Conservation (phyloP, 2,888 invertebrate genomes). For the Drosophila austrosaltans region DNA sequence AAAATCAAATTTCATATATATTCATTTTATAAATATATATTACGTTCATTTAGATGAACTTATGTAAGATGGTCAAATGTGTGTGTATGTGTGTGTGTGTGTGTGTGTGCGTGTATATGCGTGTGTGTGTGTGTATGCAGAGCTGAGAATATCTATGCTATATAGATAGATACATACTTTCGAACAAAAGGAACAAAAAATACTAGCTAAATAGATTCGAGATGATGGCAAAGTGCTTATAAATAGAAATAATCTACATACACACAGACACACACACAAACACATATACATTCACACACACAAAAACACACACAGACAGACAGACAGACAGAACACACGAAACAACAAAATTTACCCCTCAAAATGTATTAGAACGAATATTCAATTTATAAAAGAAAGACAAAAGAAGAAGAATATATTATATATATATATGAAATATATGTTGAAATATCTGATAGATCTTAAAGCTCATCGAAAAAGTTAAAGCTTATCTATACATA, state of each 20-base stretch:
- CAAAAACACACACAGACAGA: not conserved
- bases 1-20: constrained; percentile 8
- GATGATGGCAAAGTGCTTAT: constrained; percentile 45
- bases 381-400: not conserved
- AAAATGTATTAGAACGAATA: constrained; percentile 1
- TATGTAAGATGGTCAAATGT: constrained; percentile 29
- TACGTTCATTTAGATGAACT: constrained; percentile 45
- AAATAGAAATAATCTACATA: constrained; percentile 60
- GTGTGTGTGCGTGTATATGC: constrained; percentile 28
- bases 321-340: constrained; percentile 13
- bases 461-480: no score
- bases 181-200: constrained; percentile 41
- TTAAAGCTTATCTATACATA: no score
- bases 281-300: not conserved
- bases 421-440: not conserved
- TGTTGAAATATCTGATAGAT: no score
- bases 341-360: constrained; percentile 7
- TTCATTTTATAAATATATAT: constrained; percentile 4
- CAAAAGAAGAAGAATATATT: no score
- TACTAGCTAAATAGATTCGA: constrained; percentile 40
- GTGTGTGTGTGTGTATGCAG: constrained; percentile 48
- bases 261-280: constrained; percentile 25
- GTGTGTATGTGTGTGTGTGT: no score
- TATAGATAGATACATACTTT: constrained; percentile 30
- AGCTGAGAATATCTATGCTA: constrained; percentile 47